Evolutionary conservation across 2,888 invertebrate genomes (phyloP), one percentile per base, ranked within the genome.

Genomic region (Leptinotarsa tumamoca): DNA sequence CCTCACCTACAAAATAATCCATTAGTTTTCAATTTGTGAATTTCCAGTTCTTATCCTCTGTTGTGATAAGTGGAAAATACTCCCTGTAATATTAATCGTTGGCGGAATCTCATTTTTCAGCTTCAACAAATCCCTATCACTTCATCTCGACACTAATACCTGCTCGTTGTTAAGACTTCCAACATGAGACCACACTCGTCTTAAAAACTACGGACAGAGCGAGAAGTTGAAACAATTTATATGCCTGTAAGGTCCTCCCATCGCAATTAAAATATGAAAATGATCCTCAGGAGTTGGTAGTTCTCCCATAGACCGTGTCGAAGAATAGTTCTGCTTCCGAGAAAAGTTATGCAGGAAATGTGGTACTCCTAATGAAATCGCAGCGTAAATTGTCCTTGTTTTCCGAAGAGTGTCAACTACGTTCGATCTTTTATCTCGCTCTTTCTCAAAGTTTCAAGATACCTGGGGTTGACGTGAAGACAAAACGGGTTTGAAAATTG

Each of bases 331-430:
- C 74, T 66, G 75, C 74, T 79, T 80, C 80, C 75, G 72, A 81
- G 79, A 79, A 80, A 70, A 76, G 72, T 74, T 78, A 79, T 79
- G 79, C 80, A 81, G 81, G 81, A 81, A 79, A 81, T 80, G 79
- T 75, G 68, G 67, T 74, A 78, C 78, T 76, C 77, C 78, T 76
- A 52, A 74, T 77, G 77, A 50, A 70, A 71, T 51, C 74, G 58
- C 56, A 76, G 70, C 74, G 75, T 77, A 78, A 79, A 77, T 78
- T 33, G 17, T 18, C 63, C 4, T 17, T 73, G 67, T 58, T 56
- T 33, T 56, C 21, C 33, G 5, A 21, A 51, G 17, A 52, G 63
- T 10, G 27, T 72, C 50, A 75, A 72, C 23, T 66, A 80, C 79
- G 76, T 77, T 67, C 10, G n/a, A n/a, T 54, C 15, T 23, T n/a